Evolutionary conservation across 2,113 vertebrate species (phyloP).

Genomic region (Cololabis saira): DNA sequence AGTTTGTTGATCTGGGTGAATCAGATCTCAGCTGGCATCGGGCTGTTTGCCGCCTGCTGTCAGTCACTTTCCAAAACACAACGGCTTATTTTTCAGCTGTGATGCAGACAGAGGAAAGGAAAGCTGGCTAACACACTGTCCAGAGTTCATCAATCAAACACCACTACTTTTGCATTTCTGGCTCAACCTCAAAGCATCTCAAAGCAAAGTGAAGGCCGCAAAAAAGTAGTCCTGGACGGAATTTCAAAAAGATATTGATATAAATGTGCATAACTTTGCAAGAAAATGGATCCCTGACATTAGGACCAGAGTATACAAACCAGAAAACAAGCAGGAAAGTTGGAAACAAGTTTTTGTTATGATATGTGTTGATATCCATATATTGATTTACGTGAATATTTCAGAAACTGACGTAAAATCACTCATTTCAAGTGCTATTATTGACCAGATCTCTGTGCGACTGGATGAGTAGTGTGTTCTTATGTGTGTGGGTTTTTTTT

Average conservation of each 20-base stretch:
- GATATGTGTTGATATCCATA: too few relatives aligned
- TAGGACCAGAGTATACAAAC: background rate
- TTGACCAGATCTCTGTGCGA: too few relatives aligned
- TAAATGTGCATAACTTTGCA: conserved; percentile 24
- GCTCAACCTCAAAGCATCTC: conserved; percentile 35
- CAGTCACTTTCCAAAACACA: conserved; percentile 65
- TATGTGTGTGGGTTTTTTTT: too few relatives aligned
- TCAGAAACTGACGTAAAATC: too few relatives aligned
- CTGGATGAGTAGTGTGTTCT: too few relatives aligned
- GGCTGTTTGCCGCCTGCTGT: conserved; percentile 61
- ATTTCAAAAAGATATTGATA: conserved; percentile 47
- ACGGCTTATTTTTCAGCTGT: conserved; percentile 53
- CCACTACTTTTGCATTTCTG: conserved; percentile 36
- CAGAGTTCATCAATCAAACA: conserved; percentile 58
- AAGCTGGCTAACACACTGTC: conserved; percentile 41
- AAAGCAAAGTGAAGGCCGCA: conserved; percentile 42
- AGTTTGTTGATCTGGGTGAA: conserved; percentile 56
- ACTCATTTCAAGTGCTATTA: too few relatives aligned
- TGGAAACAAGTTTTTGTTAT: too few relatives aligned
- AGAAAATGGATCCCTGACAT: conserved; percentile 13
- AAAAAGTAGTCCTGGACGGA: conserved; percentile 13
- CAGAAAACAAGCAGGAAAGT: too few relatives aligned
- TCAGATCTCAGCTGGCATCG: conserved; percentile 57
- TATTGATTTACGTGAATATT: too few relatives aligned
- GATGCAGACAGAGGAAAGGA: conserved; percentile 39